phyloP scores from a whole-genome alignment of 1,140 invertebrate genomes.

The Drosophila ercepeae region DNA sequence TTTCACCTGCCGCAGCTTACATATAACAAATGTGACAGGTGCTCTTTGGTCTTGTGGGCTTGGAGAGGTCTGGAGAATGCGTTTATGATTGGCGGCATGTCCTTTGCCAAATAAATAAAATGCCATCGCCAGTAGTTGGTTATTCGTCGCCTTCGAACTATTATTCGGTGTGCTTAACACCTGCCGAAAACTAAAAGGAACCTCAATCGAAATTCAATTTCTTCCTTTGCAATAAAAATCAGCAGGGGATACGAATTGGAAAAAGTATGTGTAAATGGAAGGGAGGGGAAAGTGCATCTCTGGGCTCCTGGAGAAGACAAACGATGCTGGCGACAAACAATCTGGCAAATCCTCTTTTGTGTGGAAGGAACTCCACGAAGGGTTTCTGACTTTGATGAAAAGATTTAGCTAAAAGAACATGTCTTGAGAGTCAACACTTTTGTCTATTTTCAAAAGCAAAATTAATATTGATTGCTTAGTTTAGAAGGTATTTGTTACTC shows the following conservation, averaged over 20 bases:
- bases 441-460: too few species aligned
- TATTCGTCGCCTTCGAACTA: conserved; percentile 27
- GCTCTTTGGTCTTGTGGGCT: neutral
- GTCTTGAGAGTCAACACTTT: too few species aligned
- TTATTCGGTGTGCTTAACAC: conserved; percentile 60
- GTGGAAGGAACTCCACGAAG: too few species aligned
- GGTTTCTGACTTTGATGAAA: too few species aligned
- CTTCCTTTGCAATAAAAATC: conserved; percentile 47
- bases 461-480: too few species aligned
- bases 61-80: conserved; percentile 28
- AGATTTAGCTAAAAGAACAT: too few species aligned
- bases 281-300: conserved; percentile 7
- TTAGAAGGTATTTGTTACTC: too few species aligned
- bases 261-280: neutral
- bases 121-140: conserved; percentile 64
- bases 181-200: conserved; percentile 20
- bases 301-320: conserved; percentile 43
- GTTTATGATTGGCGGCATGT: conserved; percentile 79
- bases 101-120: conserved; percentile 75
- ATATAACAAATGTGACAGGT: conserved; percentile 63
- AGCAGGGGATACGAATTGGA: conserved; percentile 24
- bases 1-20: conserved; percentile 77
- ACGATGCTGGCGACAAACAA: conserved; percentile 52
- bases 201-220: conserved; percentile 73
- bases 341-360: conserved; percentile 5